Conservation (phyloP, 1,140 invertebrate genomes). For the Mylabris phalerata region DNA sequence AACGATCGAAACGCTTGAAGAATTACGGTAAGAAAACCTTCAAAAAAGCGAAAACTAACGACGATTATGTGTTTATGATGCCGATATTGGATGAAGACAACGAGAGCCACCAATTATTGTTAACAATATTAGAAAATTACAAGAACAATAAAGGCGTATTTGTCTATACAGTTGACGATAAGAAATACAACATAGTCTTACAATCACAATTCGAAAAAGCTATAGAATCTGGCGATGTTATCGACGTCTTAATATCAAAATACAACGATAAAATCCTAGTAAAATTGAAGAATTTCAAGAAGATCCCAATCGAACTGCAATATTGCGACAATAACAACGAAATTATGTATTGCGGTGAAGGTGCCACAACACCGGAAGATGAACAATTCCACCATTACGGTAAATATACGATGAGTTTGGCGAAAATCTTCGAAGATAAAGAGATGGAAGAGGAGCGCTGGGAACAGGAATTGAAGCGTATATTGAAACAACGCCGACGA, state of each 20-base stretch:
- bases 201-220: conserved; percentile 66
- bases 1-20: conserved; percentile 56
- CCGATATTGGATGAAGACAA: conserved; percentile 59
- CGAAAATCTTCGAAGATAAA: conserved; percentile 72
- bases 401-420: conserved; percentile 52
- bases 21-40: conserved; percentile 58
- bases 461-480: conserved; percentile 38
- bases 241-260: conserved; percentile 67
- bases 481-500: conserved; percentile 38
- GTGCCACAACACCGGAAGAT: conserved; percentile 51
- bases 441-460: conserved; percentile 58
- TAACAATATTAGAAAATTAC: conserved; percentile 56
- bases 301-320: conserved; percentile 62
- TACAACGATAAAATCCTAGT: conserved; percentile 66
- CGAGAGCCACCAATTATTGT: conserved; percentile 60
- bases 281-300: conserved; percentile 63
- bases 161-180: conserved; percentile 69
- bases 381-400: conserved; percentile 52
- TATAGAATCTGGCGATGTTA: conserved; percentile 67
- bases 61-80: conserved; percentile 67
- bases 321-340: conserved; percentile 55
- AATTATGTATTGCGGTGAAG: conserved; percentile 54
- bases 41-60: conserved; percentile 44
- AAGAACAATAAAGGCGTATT: conserved; percentile 53
- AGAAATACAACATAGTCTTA: conserved; percentile 67